Evolutionary conservation across 2,888 invertebrate species (phyloP), one percentile per base, ranked within the genome.

Genomic region (Hedychridium roseum): DNA sequence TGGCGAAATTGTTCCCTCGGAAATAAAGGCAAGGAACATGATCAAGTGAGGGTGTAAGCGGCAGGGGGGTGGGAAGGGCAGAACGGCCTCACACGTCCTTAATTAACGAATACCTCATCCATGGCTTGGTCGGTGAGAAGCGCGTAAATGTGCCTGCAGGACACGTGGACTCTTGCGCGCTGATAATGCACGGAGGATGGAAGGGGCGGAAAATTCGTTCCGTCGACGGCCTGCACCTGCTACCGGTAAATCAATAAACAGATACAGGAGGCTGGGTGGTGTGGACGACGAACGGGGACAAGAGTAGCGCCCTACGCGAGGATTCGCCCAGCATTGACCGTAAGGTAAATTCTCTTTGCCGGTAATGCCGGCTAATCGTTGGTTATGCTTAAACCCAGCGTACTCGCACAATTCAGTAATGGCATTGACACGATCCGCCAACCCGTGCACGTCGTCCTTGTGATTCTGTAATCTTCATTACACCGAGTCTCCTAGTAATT

Each of bases 321-420:
- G 23, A 23, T 23, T 23, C 23, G 23, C 5, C 23, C 5, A 23
- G 23, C 23, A 23, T 9, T 14, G 23, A 55, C 60, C 60, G 59
- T 62, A 66, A 65, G 66, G 66, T 68, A 67, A 68, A 68, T 68
- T 68, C 68, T 66, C 59, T 68, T 68, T 68, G 68, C 62, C 68
- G 64, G 55, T 68, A 68, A 68, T 67, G 64, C 61, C 58, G 52
- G 65, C 68, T 68, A 68, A 68, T 67, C 68, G 68, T 68, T 68
- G 68, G 66, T 66, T 64, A 68, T 64, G 60, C 56, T n/a, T n/a
- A n/a, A n/a, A 54, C 52, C 56, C 44, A 40, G 40, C 53, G 53
- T 30, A 30, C 36, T 44, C 49, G 52, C 56, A 63, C 64, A 64
- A 66, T 60, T 62, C 50, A 54, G 54, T 62, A 62, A 66, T 66